Evolutionary conservation across 2,797 vertebrate species (phyloP).

Genomic region (Margarornis squamiger): DNA sequence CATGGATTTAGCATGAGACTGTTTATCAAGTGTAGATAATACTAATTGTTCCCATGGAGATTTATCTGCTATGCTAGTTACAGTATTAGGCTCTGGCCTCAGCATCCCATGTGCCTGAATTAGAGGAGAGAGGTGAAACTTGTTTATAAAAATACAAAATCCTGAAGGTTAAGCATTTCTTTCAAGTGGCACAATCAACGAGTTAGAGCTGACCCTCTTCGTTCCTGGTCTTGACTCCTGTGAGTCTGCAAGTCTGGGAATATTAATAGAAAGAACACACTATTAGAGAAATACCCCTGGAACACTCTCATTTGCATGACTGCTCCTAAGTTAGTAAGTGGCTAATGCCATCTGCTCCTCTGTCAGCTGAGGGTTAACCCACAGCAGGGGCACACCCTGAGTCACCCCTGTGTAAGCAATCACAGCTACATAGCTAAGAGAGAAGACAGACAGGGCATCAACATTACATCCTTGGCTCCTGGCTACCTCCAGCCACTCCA

Average conservation of each 20-base stretch:
- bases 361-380: conserved; percentile 17
- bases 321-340: conserved; percentile 1
- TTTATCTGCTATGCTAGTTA: conserved; percentile 64
- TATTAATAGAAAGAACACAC: conserved; percentile 4
- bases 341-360: conserved; percentile 39
- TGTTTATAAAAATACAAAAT: conserved; percentile 50
- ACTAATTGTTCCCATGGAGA: conserved; percentile 76
- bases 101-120: conserved; percentile 39
- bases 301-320: conserved; percentile 1
- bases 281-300: conserved; percentile 11
- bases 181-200: background rate
- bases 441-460: background rate
- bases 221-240: background rate
- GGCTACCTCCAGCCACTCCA: background rate
- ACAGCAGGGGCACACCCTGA: background rate
- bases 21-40: conserved; percentile 75
- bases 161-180: conserved; percentile 30
- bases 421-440: background rate
- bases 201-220: background rate
- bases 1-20: conserved; percentile 72
- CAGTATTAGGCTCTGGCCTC: conserved; percentile 52
- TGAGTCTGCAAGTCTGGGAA: background rate
- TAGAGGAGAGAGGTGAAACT: conserved; percentile 40
- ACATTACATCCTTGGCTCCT: background rate
- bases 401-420: background rate